A percentile compares a stretch with the other conserved stretches of the same genome.
Evolutionary conservation across 2,797 vertebrate genomes (phyloP).

Genomic region (Chlorospingus semifuscus): DNA sequence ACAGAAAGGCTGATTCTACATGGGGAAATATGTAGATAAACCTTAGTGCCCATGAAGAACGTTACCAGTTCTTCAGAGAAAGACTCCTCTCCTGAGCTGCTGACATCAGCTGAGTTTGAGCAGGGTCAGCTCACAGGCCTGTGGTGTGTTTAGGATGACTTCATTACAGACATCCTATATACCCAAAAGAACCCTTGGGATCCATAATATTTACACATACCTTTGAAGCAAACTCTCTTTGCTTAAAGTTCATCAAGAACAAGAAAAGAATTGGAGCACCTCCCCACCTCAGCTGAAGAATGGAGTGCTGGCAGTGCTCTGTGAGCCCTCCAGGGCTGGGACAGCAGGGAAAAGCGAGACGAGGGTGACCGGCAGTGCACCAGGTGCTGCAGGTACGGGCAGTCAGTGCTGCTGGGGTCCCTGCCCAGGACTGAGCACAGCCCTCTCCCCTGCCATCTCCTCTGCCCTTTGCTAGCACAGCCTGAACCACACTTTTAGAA

Average conservation of each 20-base stretch:
- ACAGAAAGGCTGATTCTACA: neutral
- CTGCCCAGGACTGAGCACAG: neutral
- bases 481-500: conserved; percentile 54
- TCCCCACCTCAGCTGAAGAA: neutral
- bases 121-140: neutral
- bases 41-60: neutral
- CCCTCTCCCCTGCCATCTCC: conserved; percentile 59
- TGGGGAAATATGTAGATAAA: neutral
- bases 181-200: neutral
- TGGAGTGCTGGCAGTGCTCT: fast-evolving
- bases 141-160: neutral
- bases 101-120: neutral
- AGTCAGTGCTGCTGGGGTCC: neutral
- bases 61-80: neutral
- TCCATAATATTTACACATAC: neutral
- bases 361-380: neutral
- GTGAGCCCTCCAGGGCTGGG: neutral
- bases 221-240: neutral
- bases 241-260: neutral
- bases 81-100: neutral
- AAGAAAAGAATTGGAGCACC: neutral
- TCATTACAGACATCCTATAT: neutral
- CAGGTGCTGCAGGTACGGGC: neutral
- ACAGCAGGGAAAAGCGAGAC: neutral
- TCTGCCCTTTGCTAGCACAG: conserved; percentile 65